Base-by-base conservation (phyloP, 2,797 vertebrate species). In the Enteromius treurensis region DNA sequence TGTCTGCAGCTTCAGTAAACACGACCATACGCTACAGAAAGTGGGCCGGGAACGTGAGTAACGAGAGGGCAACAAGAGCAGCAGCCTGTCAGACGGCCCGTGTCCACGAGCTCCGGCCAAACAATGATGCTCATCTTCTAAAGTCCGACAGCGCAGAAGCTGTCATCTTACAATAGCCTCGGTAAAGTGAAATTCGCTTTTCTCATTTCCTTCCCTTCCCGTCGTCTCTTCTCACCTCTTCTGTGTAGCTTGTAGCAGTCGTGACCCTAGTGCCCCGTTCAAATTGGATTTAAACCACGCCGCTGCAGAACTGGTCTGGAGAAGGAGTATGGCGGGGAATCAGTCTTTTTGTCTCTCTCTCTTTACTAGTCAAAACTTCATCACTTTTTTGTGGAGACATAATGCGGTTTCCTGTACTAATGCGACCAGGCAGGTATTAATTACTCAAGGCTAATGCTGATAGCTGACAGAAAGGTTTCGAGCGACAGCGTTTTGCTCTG, bases 371-470 rank as follows among this genome's bases (percentile, higher is more conserved):
- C 60, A 68, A 58, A 67, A 70, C 19, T 29, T 49, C 55, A 64
- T 62, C 37, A 32, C 34, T 86, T 80, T 80, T 29, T 1, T 15
- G 42, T 82, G 40, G 51, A 79, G 77, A 58, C 17, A 45, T 75
- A 60, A 76, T 75, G 68, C 62, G 81, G 55, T 40, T 81, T 53
- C 37, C 65, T 79, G 65, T 86, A 74, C 51, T 83, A 77, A 79
- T 65, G 29, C n/a, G 3, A 32, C 45, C 34, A 34, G 79, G 62
- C 67, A 42, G 76, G 80, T 82, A 86, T 87, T 89, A 86, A 89
- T 88, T 85, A 81, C 75, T 8, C 51, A 23, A 42, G 65, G n/a
- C 60, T 78, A 80, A 82, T 82, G 70, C 76, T 37, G 23, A 65
- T 81, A 79, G 71, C 77, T 84, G 74, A 80, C 79, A 79, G 84